Percentiles rank a stretch among this genome's conserved stretches.
Conservation (phyloP, 1,140 invertebrate genomes). For the Brachionus manjavacas region DNA sequence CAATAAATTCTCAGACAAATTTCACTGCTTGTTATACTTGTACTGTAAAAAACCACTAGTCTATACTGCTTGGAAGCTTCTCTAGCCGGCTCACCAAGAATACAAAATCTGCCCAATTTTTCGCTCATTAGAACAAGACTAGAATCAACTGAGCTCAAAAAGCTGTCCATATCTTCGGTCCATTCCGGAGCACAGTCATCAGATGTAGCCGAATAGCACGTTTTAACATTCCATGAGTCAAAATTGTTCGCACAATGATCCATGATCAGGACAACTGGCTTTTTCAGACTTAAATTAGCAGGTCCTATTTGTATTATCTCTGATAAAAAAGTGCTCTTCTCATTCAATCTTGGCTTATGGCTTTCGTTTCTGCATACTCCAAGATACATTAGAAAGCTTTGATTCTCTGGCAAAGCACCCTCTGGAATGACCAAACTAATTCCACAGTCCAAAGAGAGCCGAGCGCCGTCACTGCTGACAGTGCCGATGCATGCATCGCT, state of each 20-base stretch:
- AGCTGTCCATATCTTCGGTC: not conserved
- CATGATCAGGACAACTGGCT: not conserved
- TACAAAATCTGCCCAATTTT: not conserved
- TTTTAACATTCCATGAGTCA: not conserved
- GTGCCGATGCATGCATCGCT: conserved; percentile 4
- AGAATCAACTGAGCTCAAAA: not conserved
- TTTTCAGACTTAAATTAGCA: not conserved
- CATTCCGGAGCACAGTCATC: not conserved
- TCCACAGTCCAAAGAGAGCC: not conserved
- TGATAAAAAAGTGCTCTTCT: not conserved
- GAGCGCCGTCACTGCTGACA: not conserved
- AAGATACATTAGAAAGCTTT: not conserved
- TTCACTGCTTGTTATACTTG: not conserved
- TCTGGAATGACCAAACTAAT: not conserved
- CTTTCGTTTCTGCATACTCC: not conserved
- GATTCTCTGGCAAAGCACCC: not conserved
- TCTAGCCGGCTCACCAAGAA: not conserved
- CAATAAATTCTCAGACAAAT: conserved; percentile 28
- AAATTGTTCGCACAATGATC: not conserved
- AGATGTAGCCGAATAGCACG: not conserved
- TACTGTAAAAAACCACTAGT: not conserved
- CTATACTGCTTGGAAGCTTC: conserved; percentile 11
- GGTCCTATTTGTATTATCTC: conserved; percentile 32
- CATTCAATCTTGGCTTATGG: not conserved
- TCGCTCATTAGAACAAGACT: conserved; percentile 29